Evolutionary conservation across 2,797 vertebrate genomes (phyloP), one percentile per base, ranked within the genome.

Genomic region (Protosalanx chinensis): DNA sequence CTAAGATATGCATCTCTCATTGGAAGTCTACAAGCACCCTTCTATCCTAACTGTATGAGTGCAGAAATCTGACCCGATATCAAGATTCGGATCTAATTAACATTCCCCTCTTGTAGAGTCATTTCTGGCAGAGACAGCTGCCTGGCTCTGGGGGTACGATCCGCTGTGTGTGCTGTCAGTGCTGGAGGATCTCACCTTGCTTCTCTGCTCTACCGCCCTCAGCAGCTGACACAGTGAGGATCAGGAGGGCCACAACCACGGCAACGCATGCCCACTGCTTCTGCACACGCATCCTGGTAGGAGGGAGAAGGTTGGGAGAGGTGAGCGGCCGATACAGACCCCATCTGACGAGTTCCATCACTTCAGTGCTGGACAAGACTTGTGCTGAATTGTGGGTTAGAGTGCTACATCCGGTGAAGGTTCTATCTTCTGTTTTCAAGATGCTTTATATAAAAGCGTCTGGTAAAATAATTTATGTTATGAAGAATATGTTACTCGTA

Each of bases 141-240:
- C 3, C 37, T 41, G 41, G 10, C 41, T 46, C 41, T 2, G 41
- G 41, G 41, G 41, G 41, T 46, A 3, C 70, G 37, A 12, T 10
- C 49, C 46, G 27, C 41, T 10, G 13, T 53, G 8, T 30, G 8
- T 68, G n/a, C 27, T 41, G 20, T 15, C 30, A 30, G 61, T 18
- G 18, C 37, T 29, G 41, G 23, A 15, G 56, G 7, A 23, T 30
- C 73, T 82, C 84, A 93, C 92, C 92, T 91, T 89, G 87, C 88
- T 92, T 93, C 37, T 92, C 91, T 35, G 82, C 84, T 87, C 91
- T 93, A 32, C 89, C 91, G 68, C 87, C 90, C 72, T 92, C 92
- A 27, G 85, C 88, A 59, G 90, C 88, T 78, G 88, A 88, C 75
- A 77, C 88, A 0, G 89, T 79, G 4, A 93, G 75, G 79, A 91